Base-by-base conservation (phyloP, 2,888 invertebrate genomes). In the Polyommatus icarus region DNA sequence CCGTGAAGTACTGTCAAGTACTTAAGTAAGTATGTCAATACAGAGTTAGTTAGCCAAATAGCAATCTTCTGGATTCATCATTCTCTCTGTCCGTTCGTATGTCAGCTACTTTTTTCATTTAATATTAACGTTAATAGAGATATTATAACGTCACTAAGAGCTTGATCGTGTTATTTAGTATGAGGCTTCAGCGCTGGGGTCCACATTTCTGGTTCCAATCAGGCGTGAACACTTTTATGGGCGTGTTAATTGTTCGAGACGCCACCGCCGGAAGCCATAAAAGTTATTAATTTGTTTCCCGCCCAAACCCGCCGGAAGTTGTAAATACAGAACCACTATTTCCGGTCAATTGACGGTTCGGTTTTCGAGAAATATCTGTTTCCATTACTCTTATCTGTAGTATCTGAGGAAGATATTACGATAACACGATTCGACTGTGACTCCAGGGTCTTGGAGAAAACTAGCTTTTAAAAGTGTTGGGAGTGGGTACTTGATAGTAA, bases 241-340 rank as follows among this genome's bases (percentile, higher is more conserved):
- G 86, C 82, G 87, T 82, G 87, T 88, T 93, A 93, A 93, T 93
- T 93, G 93, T 88, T 84, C 89, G 86, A 83, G 87, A 84, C 86
- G 89, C 88, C 87, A 87, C 83, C 87, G 84, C 87, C 89, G 92
- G 90, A 87, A 88, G 85, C 92, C 85, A 93, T 93, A 93, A 93
- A 92, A 92, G 92, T 92, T 93, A 93, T 93, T 93, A 93, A 93
- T 93, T 92, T 92, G 88, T 88, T 87, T 88, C 90, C 90, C 89
- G 88, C 88, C 87, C 86, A 84, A 86, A 89, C 87, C 83, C 84
- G 80, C 81, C 89, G 92, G 92, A 92, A 91, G 92, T 90, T 91
- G 92, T 93, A 92, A 92, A 92, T 92, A 92, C 89, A 87, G 86
- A 88, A 87, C 89, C 85, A 89, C 91, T 92, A 91, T 90, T 90